Conservation (phyloP, 1,140 invertebrate genomes). For the Apis florea region DNA sequence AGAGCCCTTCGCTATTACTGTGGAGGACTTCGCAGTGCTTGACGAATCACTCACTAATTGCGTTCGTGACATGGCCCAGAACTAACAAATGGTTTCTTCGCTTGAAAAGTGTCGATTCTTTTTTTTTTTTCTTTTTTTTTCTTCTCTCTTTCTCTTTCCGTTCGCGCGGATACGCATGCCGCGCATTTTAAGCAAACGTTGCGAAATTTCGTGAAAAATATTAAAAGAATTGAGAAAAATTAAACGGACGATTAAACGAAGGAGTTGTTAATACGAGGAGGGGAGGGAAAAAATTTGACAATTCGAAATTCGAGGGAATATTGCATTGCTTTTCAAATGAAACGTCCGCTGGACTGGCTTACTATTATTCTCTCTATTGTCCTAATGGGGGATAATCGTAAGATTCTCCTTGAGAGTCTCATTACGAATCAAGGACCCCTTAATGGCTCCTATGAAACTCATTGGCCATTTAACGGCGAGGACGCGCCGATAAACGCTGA, state of each 20-base stretch:
- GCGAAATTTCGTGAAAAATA: not conserved
- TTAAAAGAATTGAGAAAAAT: not conserved
- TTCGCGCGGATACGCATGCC: too few species aligned
- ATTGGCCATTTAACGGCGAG: conserved; percentile 73
- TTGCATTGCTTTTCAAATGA: conserved; percentile 31
- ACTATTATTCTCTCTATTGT: conserved; percentile 72
- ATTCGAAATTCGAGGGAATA: not conserved
- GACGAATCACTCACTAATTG: conserved; percentile 80
- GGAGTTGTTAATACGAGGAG: not conserved
- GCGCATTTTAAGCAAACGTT: not conserved
- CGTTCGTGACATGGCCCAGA: conserved; percentile 78
- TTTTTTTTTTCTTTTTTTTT: conserved; percentile 11
- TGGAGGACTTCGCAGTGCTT: conserved; percentile 74
- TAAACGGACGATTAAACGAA: not conserved
- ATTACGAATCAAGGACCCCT: conserved; percentile 73
- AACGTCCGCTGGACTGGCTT: conserved; percentile 59
- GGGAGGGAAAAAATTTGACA: too few species aligned
- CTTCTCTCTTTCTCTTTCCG: not conserved
- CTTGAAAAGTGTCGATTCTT: conserved; percentile 57
- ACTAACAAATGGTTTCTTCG: conserved; percentile 76
- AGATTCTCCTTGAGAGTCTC: conserved; percentile 74
- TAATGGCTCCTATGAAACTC: conserved; percentile 67
- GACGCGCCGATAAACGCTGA: conserved; percentile 54
- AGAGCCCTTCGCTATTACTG: conserved; percentile 77
- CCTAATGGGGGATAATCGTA: conserved; percentile 76